A percentile compares a stretch with the other conserved stretches of the same genome.
These are phyloP conservation scores for Meiosimyza decipiens DNA, from an alignment of 2,888 invertebrate species.

Conservation along the genomic window DNA sequence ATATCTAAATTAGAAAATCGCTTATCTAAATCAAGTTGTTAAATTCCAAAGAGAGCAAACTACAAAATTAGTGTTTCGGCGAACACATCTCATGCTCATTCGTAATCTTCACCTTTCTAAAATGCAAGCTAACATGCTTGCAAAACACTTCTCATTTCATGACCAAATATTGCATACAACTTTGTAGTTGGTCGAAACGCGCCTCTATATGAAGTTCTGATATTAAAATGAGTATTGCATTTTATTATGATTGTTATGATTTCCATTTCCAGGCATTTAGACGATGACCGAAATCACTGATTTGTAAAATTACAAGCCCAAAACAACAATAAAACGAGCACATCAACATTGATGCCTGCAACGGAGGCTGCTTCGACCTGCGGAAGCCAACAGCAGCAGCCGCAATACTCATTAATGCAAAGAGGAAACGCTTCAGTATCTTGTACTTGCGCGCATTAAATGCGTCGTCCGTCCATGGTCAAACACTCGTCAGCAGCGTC, in stretches of 20 bases:
- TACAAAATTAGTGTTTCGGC: too few relatives aligned
- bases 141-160: too few relatives aligned
- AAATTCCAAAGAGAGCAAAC: too few relatives aligned
- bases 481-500: neutral
- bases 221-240: slow-evolving; percentile 60
- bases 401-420: slow-evolving; percentile 50
- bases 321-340: slow-evolving; percentile 38
- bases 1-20: too few relatives aligned
- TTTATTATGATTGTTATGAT: slow-evolving; percentile 61
- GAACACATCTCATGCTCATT: too few relatives aligned
- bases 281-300: slow-evolving; percentile 22
- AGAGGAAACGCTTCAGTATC: slow-evolving; percentile 23
- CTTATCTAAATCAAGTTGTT: too few relatives aligned
- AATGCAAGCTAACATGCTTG: too few relatives aligned
- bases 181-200: too few relatives aligned
- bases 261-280: slow-evolving; percentile 28
- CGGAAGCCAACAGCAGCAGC: slow-evolving; percentile 15
- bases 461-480: neutral
- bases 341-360: slow-evolving; percentile 1
- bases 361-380: too few relatives aligned
- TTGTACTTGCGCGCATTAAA: neutral
- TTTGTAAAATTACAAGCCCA: slow-evolving; percentile 50
- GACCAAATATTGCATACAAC: too few relatives aligned
- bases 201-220: slow-evolving; percentile 45
- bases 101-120: too few relatives aligned